Evolutionary conservation across 2,888 invertebrate species (phyloP).

Genomic region (Erebia ligea): DNA sequence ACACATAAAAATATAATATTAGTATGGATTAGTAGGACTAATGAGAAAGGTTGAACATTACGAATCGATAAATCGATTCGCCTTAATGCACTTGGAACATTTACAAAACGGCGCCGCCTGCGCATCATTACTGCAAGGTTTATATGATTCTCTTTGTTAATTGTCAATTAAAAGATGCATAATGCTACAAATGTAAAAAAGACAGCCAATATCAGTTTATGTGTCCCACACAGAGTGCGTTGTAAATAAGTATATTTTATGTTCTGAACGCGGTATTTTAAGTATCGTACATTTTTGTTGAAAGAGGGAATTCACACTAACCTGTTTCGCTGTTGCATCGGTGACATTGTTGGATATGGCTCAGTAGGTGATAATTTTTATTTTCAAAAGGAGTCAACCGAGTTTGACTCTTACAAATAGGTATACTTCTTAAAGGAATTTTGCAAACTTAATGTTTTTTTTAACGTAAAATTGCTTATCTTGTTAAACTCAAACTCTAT

Average conservation of each 20-base stretch:
- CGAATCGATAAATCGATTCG: neutral
- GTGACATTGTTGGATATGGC: slow-evolving; percentile 14
- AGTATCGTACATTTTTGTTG: slow-evolving; percentile 23
- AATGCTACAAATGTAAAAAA: slow-evolving; percentile 20
- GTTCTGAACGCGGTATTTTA: slow-evolving; percentile 20
- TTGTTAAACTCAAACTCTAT: no score
- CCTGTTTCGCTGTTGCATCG: slow-evolving; percentile 17
- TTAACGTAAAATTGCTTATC: no score
- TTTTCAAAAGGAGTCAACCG: neutral
- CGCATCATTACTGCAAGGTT: slow-evolving; percentile 26
- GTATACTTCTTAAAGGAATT: no score
- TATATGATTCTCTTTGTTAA: slow-evolving; percentile 36
- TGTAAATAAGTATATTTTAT: slow-evolving; percentile 26
- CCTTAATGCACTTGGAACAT: slow-evolving; percentile 2
- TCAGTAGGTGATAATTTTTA: slow-evolving; percentile 17
- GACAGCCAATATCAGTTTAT: slow-evolving; percentile 19
- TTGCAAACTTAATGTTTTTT: no score
- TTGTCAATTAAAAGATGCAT: slow-evolving; percentile 35
- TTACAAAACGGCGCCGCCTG: slow-evolving; percentile 20
- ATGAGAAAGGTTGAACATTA: neutral
- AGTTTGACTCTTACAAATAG: neutral
- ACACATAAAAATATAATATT: no score
- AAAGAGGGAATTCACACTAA: slow-evolving; percentile 21
- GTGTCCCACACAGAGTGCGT: slow-evolving; percentile 13
- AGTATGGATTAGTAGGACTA: neutral